Evolutionary conservation across 2,797 vertebrate species (phyloP), one percentile per base, ranked within the genome.

Genomic region (Enoplosus armatus): DNA sequence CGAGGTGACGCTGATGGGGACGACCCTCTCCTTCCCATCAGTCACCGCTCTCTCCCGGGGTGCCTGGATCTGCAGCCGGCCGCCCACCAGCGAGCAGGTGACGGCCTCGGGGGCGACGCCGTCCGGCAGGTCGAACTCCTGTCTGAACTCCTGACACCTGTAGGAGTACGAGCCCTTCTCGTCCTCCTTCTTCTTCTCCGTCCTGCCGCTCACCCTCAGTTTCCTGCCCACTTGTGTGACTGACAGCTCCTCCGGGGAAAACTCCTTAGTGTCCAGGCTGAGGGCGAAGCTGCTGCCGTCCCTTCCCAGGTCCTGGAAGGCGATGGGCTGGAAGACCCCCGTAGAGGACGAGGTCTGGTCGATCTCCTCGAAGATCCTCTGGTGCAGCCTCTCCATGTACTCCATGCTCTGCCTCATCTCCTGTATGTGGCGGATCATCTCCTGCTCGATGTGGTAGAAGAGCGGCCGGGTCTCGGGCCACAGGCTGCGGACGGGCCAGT

Each of bases 141-240:
- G 94, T 71, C 94, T 93, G 93, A 97, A 96, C 90, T 96, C 96
- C 83, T 96, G 93, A 45, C 94, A 94, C 75, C 91, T 93, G 95
- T 95, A 97, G 1, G 95, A 96, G 93, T 88, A 96, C 0, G 94
- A 96, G 85, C 97, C 96, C 78, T 93, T 94, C 31, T 75, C 93
- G 2, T 93, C 90, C 0, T 89, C 87, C 72, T 85, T 78, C 79
- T 95, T 94, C 67, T 85, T 95, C 92, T 96, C 96, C 2, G 90
- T 89, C 77, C 86, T 85, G 41, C 94, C 95, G 0, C 90, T 94
- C 79, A 95, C 95, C 59, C 90, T 83, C 77, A 96, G 90, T 78
- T 88, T 94, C 78, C 74, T 83, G 51, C 92, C 96, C 90, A 96
- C 95, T 81, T 93, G 91, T 43, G 80, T 85, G 48, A 94, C 91